Conservation (phyloP, 35 echinoderm and acorn worm genomes). For the Patiria miniata region DNA sequence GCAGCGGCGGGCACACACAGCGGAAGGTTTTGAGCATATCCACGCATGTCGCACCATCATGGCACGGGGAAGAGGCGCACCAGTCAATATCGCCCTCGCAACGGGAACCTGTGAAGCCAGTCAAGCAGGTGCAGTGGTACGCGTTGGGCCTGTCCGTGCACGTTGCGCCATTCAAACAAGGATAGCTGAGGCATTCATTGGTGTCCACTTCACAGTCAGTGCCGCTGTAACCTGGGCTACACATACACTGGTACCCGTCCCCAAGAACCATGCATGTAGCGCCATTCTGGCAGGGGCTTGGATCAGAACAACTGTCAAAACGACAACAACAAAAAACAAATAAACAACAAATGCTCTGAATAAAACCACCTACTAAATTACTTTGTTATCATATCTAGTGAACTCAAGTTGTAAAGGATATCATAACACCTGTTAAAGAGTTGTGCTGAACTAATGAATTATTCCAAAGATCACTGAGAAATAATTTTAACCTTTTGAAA, state of each 20-base stretch:
- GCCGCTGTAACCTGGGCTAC: slow-evolving; percentile 38
- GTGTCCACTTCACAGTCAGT: neutral
- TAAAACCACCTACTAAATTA: too few relatives aligned
- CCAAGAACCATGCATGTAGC: neutral
- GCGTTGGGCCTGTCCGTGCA: slow-evolving; percentile 8
- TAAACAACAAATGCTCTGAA: too few relatives aligned
- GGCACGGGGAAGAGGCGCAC: slow-evolving; percentile 41
- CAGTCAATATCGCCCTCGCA: slow-evolving; percentile 60
- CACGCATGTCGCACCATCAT: slow-evolving; percentile 37
- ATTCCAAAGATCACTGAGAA: too few relatives aligned
- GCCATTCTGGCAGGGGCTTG: neutral
- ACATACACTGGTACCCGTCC: neutral
- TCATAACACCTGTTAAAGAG: too few relatives aligned
- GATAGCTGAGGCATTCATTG: slow-evolving; percentile 30
- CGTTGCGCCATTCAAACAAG: neutral
- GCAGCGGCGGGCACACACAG: slow-evolving; percentile 19
- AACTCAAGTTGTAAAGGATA: too few relatives aligned
- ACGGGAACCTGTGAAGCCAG: slow-evolving; percentile 17
- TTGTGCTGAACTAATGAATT: too few relatives aligned
- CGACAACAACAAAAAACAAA: neutral
- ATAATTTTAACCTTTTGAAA: too few relatives aligned
- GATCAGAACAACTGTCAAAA: neutral
- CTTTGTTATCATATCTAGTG: too few relatives aligned
- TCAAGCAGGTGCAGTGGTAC: slow-evolving; percentile 4
- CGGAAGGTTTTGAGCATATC: slow-evolving; percentile 20